A percentile compares a stretch with the other conserved stretches of the same genome.
Conservation (phyloP, 2,888 invertebrate genomes). For the Serrognathus titanus region DNA sequence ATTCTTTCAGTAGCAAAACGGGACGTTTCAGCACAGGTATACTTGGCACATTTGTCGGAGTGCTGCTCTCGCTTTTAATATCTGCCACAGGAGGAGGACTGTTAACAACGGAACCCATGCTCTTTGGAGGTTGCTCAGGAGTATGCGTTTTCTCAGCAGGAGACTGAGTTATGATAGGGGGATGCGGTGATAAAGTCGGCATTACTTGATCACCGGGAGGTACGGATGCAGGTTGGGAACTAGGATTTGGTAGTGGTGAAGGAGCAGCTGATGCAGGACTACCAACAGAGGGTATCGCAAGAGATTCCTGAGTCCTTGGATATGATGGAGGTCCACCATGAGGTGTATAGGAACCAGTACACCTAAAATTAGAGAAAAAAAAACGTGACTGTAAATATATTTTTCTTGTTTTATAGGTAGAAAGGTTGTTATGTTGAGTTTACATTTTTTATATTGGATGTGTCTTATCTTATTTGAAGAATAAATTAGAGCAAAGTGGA, state of each 20-base stretch:
- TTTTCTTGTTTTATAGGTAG: no score
- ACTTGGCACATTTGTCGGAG: slow-evolving; percentile 21
- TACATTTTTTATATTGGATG: no score
- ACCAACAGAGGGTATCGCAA: slow-evolving; percentile 58
- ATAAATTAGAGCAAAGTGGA: no score
- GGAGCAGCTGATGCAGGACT: slow-evolving; percentile 50
- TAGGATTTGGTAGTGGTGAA: slow-evolving; percentile 67
- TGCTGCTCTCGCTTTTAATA: slow-evolving; percentile 36
- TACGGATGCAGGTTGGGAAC: slow-evolving; percentile 68
- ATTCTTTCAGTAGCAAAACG: slow-evolving; percentile 70
- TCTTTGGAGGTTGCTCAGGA: slow-evolving; percentile 31
- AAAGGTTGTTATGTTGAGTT: no score
- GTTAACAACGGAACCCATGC: slow-evolving; percentile 33
- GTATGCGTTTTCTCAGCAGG: slow-evolving; percentile 36
- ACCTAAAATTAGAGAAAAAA: slow-evolving; percentile 34
- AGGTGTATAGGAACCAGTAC: slow-evolving; percentile 53
- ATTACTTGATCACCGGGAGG: slow-evolving; percentile 62
- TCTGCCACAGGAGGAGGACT: slow-evolving; percentile 30
- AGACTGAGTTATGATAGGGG: slow-evolving; percentile 47
- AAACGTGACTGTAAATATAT: not conserved
- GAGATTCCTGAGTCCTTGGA: slow-evolving; percentile 57
- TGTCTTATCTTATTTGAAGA: no score
- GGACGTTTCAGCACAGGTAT: slow-evolving; percentile 64
- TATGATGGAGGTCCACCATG: slow-evolving; percentile 66
- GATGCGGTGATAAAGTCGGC: slow-evolving; percentile 72